phyloP scores from a whole-genome alignment of 2,113 vertebrate species.

The Prinia subflava region DNA sequence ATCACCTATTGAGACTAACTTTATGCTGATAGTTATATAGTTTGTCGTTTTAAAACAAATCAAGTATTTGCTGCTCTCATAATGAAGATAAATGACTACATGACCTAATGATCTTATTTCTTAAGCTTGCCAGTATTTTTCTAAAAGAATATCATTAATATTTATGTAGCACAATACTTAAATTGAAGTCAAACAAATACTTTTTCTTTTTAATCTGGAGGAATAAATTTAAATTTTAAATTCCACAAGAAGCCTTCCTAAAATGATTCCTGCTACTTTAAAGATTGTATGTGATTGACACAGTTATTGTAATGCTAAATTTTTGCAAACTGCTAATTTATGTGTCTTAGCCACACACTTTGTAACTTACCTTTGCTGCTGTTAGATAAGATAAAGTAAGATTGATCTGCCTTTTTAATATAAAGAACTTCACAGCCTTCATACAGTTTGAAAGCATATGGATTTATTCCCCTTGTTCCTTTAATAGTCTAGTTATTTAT shows the following conservation, averaged over 20 bases:
- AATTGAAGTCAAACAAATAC: neutral
- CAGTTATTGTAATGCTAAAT: neutral
- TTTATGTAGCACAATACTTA: neutral
- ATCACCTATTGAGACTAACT: neutral
- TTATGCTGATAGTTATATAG: neutral
- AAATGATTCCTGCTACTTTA: neutral
- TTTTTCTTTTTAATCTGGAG: neutral
- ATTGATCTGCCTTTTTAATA: neutral
- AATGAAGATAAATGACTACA: neutral
- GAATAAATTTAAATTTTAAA: neutral
- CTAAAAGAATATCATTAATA: neutral
- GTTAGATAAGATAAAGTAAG: slow-evolving; percentile 21
- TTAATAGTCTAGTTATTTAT: neutral
- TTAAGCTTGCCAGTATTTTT: neutral
- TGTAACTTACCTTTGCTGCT: neutral
- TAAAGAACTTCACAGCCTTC: neutral
- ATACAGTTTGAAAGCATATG: neutral
- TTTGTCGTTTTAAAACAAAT: neutral
- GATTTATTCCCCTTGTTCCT: neutral
- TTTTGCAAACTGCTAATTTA: neutral
- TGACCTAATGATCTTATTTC: neutral
- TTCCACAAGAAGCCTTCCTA: neutral
- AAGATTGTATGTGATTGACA: neutral
- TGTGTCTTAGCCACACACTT: neutral
- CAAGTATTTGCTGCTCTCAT: neutral